Evolutionary conservation across 64 coral and sea anemone genomes (phyloP).

Genomic region (Astreopora myriophthalma): DNA sequence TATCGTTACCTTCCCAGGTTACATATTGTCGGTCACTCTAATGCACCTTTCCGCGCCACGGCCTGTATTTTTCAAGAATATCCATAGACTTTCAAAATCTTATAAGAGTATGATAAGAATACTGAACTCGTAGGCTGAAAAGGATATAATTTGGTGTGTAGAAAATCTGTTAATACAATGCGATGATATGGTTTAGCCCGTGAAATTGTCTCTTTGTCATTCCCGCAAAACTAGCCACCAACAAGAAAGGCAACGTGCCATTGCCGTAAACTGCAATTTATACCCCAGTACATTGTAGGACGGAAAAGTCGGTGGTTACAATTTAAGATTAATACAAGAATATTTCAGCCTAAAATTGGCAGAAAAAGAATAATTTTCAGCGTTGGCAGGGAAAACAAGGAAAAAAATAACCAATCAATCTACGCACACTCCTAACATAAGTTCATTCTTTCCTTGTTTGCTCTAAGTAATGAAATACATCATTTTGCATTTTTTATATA

Average conservation of each 20-base stretch:
- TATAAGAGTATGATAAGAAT: slow-evolving; percentile 14
- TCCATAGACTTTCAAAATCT: slow-evolving; percentile 9
- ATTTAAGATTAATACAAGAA: neutral
- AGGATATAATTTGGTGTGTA: neutral
- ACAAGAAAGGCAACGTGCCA: neutral
- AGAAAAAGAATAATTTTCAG: neutral
- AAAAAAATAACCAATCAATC: too few relatives aligned
- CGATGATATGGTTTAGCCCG: neutral
- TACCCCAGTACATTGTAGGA: neutral
- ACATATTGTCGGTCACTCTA: slow-evolving; percentile 4
- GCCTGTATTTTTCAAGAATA: neutral
- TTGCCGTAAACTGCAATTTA: neutral
- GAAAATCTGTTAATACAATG: neutral
- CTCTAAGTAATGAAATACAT: too few relatives aligned
- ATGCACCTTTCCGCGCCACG: neutral
- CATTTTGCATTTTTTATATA: too few relatives aligned
- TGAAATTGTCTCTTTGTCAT: neutral
- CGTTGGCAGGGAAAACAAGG: neutral
- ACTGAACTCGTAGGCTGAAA: neutral
- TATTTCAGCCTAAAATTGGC: neutral
- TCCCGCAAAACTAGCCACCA: neutral
- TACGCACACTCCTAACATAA: too few relatives aligned
- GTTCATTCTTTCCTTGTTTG: too few relatives aligned
- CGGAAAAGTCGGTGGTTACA: neutral
- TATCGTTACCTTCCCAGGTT: neutral